Percentiles rank a stretch among this genome's conserved stretches.
Evolutionary conservation across 2,113 vertebrate genomes (phyloP).

Genomic region (Phylloscopus trochiloides): DNA sequence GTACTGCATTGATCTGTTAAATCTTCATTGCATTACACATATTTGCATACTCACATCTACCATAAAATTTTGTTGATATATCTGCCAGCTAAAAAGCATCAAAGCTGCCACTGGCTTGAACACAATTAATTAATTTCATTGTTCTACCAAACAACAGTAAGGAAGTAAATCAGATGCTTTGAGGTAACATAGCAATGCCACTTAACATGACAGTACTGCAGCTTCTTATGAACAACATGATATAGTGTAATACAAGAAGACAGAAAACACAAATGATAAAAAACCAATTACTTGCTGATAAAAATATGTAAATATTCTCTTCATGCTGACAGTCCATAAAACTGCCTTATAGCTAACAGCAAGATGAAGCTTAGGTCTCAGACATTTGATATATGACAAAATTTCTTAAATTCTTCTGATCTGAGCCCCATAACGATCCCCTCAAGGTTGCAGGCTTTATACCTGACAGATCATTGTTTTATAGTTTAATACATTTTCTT

Average conservation of each 20-base stretch:
- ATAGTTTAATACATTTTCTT: slow-evolving; percentile 29
- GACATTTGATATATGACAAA: neutral
- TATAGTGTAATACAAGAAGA: slow-evolving; percentile 23
- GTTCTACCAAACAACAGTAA: neutral
- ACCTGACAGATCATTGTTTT: slow-evolving; percentile 40
- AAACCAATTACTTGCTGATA: slow-evolving; percentile 38
- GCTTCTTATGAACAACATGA: slow-evolving; percentile 1
- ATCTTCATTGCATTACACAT: neutral
- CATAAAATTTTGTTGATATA: neutral
- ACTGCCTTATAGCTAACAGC: neutral
- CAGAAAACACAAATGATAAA: slow-evolving; percentile 45
- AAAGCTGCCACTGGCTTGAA: neutral
- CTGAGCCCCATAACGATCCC: neutral
- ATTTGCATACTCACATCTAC: neutral
- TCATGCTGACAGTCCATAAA: slow-evolving; percentile 4
- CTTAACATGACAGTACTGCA: neutral
- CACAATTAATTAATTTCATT: slow-evolving; percentile 32
- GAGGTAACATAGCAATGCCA: neutral
- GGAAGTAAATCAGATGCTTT: slow-evolving; percentile 33
- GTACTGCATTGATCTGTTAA: neutral
- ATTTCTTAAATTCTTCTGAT: slow-evolving; percentile 30
- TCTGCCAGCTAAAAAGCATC: neutral
- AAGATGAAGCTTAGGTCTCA: neutral
- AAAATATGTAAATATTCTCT: slow-evolving; percentile 52
- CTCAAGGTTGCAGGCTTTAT: neutral